Evolutionary conservation across 35 echinoderm and acorn worm genomes (phyloP).

Genomic region (Anneissia japonica): DNA sequence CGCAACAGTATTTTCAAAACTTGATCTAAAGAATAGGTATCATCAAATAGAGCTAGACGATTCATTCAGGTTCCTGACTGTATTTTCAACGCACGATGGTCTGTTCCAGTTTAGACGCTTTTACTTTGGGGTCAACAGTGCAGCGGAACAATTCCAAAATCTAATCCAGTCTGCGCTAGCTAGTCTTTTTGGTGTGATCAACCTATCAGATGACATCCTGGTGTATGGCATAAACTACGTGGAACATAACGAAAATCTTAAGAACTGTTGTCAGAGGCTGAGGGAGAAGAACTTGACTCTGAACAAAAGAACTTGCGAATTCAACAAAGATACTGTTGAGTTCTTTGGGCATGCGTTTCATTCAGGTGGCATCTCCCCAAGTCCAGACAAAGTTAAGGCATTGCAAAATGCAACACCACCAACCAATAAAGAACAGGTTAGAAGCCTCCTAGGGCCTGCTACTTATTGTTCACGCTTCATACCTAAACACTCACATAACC

Average conservation of each 20-base stretch:
- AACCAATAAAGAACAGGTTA: neutral
- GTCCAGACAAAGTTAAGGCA: conserved; percentile 2
- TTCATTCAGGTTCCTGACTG: conserved; percentile 60
- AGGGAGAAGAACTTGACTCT: conserved; percentile 55
- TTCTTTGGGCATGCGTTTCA: conserved; percentile 55
- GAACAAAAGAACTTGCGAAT: conserved; percentile 48
- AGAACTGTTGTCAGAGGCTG: conserved; percentile 25
- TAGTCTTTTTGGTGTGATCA: conserved; percentile 38
- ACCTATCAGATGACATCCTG: conserved; percentile 60
- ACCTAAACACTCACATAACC: conserved; percentile 24
- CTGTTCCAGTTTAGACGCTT: conserved; percentile 49
- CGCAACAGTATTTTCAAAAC: conserved; percentile 9
- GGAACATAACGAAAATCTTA: conserved; percentile 19
- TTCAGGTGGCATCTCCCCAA: neutral
- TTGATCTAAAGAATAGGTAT: conserved; percentile 39
- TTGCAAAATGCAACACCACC: neutral
- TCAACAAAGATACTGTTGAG: conserved; percentile 20
- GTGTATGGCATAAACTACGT: conserved; percentile 11
- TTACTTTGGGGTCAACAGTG: conserved; percentile 63
- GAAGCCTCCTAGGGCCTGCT: neutral
- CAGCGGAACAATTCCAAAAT: conserved; percentile 66
- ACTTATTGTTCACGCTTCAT: conserved; percentile 23
- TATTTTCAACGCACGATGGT: conserved; percentile 61
- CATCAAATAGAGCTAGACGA: conserved; percentile 62
- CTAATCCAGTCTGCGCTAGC: conserved; percentile 26